Base-by-base conservation (phyloP, 2,113 vertebrate species). In the Heterotilapia buettikoferi region DNA sequence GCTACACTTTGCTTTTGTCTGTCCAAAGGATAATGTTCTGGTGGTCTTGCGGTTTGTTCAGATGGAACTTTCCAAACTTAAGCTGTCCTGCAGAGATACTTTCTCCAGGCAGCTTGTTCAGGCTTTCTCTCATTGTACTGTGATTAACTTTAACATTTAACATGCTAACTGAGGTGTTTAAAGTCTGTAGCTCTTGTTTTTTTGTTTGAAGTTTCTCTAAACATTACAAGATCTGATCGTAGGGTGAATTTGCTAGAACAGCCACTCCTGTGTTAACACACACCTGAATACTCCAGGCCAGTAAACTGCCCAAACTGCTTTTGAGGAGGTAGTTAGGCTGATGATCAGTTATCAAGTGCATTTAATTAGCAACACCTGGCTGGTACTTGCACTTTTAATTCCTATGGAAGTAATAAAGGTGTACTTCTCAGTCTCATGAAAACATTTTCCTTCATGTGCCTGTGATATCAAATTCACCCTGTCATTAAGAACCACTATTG, bases 141-240 rank as follows among this genome's bases (percentile, higher is more conserved):
- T 29, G 14, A 76, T 11, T 18, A 76, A 76, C 68, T 47, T 76
- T 29, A 76, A 76, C 14, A 73, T 73, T 47, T 76, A 76, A 47
- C 40, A 47, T 47, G 43, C 40, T 73, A 73, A 26, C 40, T 0
- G 40, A 47, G 68, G 24, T 4, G 14, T 76, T 26, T 47, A 47
- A 18, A 76, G 24, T 47, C 40, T 47, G 6, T 76, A 47, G 40
- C 40, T 76, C 14, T 47, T 76, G 40, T 6, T 10, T 29, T 5
- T 7, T 73, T 68, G 1, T 68, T 76, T 29, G 29, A 61, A 73
- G 13, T 26, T 26, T 18, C 40, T 73, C 0, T 45, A 45, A 73
- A 21, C 13, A 45, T 73, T 73, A 26, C 40, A 6, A 9, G 21
- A 26, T 73, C 21, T 45, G 21, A 73, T 18, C 0, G 1, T 76